Conservation (phyloP, 1,140 invertebrate genomes). For the Drosophila lacertosa region DNA sequence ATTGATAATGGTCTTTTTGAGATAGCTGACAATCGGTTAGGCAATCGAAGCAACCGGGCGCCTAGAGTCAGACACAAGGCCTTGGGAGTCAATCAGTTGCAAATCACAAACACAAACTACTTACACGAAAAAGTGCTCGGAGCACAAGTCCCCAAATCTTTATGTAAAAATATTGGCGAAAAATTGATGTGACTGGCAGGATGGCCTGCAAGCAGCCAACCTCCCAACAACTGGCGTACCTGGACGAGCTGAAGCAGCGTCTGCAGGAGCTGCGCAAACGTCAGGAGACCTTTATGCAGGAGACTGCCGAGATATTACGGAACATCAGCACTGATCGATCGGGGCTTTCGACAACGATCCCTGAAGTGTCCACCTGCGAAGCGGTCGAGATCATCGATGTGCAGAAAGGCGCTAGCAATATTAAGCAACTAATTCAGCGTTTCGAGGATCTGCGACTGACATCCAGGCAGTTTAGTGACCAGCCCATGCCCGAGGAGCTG, state of each 20-base stretch:
- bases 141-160: conserved; percentile 14
- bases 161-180: conserved; percentile 6
- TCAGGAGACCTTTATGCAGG: conserved; percentile 58
- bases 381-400: neutral
- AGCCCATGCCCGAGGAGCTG: conserved; percentile 57
- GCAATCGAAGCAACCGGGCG: neutral
- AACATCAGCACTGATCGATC: conserved; percentile 38
- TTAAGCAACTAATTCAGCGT: conserved; percentile 55
- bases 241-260: conserved; percentile 65
- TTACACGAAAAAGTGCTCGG: neutral
- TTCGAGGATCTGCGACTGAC: conserved; percentile 64
- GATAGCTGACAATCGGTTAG: too few species aligned
- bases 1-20: too few species aligned
- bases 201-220: conserved; percentile 45
- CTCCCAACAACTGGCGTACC: conserved; percentile 57
- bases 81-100: neutral
- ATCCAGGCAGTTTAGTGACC: conserved; percentile 49
- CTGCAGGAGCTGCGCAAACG: conserved; percentile 49
- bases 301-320: conserved; percentile 58
- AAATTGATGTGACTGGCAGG: conserved; percentile 21
- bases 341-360: too few species aligned
- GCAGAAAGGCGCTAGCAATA: conserved; percentile 22
- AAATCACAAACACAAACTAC: neutral
- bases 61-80: neutral
- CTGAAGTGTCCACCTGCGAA: neutral